Evolutionary conservation across 2,113 vertebrate species (phyloP), one percentile per base, ranked within the genome.

Genomic region (Toxotes jaculatrix): DNA sequence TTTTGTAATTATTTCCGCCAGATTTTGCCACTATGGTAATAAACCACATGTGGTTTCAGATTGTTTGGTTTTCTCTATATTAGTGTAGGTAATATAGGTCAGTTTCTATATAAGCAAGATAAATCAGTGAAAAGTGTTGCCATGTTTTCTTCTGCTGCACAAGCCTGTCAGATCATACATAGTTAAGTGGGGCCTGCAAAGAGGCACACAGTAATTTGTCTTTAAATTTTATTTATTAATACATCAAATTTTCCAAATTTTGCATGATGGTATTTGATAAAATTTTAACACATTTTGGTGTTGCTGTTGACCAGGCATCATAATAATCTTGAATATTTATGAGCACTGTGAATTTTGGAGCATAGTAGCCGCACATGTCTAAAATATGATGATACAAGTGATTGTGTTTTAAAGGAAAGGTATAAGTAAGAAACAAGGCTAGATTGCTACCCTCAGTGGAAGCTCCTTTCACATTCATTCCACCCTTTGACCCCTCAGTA

Each of bases 381-480:
- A 27, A 40, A 76, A 62, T 75, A 43, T 62, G 75, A 43, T 49
- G 23, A 38, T 71, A 62, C 65, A 12, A 65, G 56, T 67, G 21
- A 70, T 42, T 77, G 40, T 72, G 13, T 82, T 70, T 76, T 77
- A 49, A 77, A 80, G 66, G 55, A 61, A 64, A 59, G 63, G 66
- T 53, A 55, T 73, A 38, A 32, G 74, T 73, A 55, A 83, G 84
- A 82, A 75, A 34, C 74, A 53, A 40, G 60, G 47, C 71, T 57
- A 38, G 66, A 90, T 91, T 88, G 74, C 65, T 60, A 53, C 51
- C 53, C 68, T 69, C 14, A 42, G 40, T 88, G 64, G 61, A 74
- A 87, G 83, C 65, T 80, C 60, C 65, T 75, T 77, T 84, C 74
- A 77, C 64, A 72, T 89, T 89, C 79, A 79, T 67, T 75, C 51